phyloP scores from a whole-genome alignment of 2,113 vertebrate genomes.

The Siniperca chuatsi region DNA sequence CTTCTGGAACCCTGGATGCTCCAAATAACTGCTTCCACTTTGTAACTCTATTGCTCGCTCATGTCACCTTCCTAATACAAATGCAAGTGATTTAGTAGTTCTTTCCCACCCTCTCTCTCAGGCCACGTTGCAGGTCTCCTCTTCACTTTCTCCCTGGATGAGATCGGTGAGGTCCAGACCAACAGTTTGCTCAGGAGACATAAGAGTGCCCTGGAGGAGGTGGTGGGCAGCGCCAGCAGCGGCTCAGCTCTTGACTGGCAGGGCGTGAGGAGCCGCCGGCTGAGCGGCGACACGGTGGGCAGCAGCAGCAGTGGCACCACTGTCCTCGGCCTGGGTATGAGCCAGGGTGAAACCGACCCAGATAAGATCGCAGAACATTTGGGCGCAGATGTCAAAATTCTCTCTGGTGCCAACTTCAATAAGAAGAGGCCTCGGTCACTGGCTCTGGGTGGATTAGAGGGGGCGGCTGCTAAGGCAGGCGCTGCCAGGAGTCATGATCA shows the following conservation, averaged over 20 bases:
- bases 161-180: conserved; percentile 81
- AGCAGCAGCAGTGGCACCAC: conserved; percentile 62
- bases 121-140: conserved; percentile 86
- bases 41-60: neutral
- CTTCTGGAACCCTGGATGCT: neutral
- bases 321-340: conserved; percentile 73
- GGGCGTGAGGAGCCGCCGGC: conserved; percentile 80
- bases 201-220: conserved; percentile 86
- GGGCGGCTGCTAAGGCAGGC: conserved; percentile 60
- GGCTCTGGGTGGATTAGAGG: conserved; percentile 73
- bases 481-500: neutral
- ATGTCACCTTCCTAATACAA: neutral
- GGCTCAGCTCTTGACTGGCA: conserved; percentile 79
- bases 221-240: conserved; percentile 82
- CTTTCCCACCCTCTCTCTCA: conserved; percentile 29
- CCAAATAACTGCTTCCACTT: neutral
- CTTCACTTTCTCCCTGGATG: conserved; percentile 88
- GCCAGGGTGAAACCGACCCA: conserved; percentile 74
- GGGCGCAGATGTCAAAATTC: conserved; percentile 76
- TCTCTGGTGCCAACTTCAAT: conserved; percentile 50
- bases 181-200: conserved; percentile 86
- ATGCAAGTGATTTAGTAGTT: neutral
- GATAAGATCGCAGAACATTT: conserved; percentile 72
- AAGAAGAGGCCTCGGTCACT: conserved; percentile 85
- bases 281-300: conserved; percentile 84